Base-by-base conservation (phyloP, 2,888 invertebrate genomes). In the Hermaeophaga mercurialis region DNA sequence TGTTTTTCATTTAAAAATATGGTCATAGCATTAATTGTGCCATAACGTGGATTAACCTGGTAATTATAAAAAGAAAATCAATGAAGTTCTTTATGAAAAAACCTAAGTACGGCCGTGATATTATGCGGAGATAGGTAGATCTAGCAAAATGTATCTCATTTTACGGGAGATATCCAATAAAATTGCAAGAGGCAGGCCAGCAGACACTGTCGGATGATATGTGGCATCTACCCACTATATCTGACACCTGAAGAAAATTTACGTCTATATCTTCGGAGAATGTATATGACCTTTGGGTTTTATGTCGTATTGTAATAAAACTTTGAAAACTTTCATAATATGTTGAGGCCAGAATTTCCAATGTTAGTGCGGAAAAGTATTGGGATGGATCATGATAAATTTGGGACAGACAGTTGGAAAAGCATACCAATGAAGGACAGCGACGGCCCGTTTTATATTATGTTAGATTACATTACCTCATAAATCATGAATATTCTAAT, bases 221-320 rank as follows among this genome's bases (percentile, higher is more conserved):
- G 59, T 58, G 54, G 59, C 59, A 36, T 59, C 49, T 47, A 47
- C 36, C 47, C 41, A 55, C 59, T 59, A 59, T 55, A 53, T 59
- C 58, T 63, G 63, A 63, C 63, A 57, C 58, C 63, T 61, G 59
- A 61, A 61, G 63, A 59, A 59, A 63, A 63, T 63, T 63, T 63
- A 63, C 61, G 57, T 58, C 57, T 61, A 53, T 54, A 57, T 57
- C 48, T 60, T 55, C 11, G 9, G 19, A 24, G 57, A 52, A 50
- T 49, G 57, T 59, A 62, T 62, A 56, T 56, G 62, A 55, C 57
- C 62, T 50, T 41, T 46, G 59, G 47, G 56, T 61, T 58, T 52
- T 56, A 56, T 54, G 54, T 53, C 55, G 61, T 47, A 58, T 58
- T 61, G 61, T 61, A 58, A 61, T 61, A 67, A 59, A 59, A 59